A percentile compares a stretch with the other conserved stretches of the same genome.
These are phyloP conservation scores for Ictalurus furcatus DNA, from an alignment of 2,113 vertebrate genomes.

Conservation along the genomic window DNA sequence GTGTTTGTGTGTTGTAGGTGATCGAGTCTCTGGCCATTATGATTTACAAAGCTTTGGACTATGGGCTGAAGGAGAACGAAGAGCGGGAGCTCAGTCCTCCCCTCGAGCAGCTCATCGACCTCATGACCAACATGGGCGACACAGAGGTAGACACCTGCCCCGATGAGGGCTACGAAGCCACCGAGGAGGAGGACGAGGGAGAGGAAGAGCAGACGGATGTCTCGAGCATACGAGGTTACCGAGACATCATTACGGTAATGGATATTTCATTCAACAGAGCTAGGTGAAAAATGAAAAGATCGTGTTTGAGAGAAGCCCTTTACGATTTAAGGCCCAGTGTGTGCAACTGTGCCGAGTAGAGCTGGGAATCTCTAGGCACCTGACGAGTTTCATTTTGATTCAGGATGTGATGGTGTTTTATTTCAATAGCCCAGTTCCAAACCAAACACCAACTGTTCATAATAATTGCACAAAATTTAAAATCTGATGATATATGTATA, in stretches of 20 bases:
- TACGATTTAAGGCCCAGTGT: background rate
- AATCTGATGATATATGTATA: too few relatives aligned
- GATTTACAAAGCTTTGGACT: constrained; percentile 98
- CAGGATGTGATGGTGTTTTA: background rate
- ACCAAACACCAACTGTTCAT: too few relatives aligned
- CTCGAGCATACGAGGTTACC: constrained; percentile 76
- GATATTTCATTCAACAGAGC: background rate
- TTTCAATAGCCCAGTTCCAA: too few relatives aligned
- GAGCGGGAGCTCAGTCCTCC: constrained; percentile 93
- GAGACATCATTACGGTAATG: constrained; percentile 84
- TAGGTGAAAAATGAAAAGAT: background rate
- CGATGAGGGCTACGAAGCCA: constrained; percentile 93
- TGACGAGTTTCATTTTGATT: background rate
- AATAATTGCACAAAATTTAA: too few relatives aligned
- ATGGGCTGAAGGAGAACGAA: constrained; percentile 92
- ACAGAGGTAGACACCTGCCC: constrained; percentile 76
- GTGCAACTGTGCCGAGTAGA: background rate
- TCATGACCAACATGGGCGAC: constrained; percentile 86
- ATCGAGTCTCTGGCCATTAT: constrained; percentile 95
- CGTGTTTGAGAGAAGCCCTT: background rate
- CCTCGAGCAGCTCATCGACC: constrained; percentile 89
- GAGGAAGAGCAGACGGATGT: constrained; percentile 70
- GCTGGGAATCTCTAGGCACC: background rate
- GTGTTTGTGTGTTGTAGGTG: constrained; percentile 70
- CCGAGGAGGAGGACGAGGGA: constrained; percentile 80